Evolutionary conservation across 2,797 vertebrate species (phyloP).

Genomic region (Enteromius unitaeniatus): DNA sequence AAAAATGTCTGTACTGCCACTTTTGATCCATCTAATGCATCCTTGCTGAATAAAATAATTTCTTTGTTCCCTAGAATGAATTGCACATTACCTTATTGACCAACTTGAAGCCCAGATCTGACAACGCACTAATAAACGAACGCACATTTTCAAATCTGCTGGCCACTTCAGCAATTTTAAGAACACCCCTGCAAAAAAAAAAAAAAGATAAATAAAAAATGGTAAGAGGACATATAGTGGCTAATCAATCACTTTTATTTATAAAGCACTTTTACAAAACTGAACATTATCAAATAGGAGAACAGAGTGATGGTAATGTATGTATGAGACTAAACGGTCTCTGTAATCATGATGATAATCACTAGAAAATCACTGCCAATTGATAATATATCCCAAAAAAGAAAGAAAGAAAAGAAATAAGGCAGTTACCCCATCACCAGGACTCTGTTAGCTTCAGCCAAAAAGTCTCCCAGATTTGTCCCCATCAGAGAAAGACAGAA

Average conservation of each 20-base stretch:
- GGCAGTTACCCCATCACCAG: constrained; percentile 81
- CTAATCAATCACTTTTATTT: background rate
- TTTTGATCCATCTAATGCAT: background rate
- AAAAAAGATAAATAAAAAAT: constrained; percentile 6
- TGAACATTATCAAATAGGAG: no score
- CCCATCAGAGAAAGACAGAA: constrained; percentile 98
- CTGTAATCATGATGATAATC: background rate
- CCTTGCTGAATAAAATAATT: background rate
- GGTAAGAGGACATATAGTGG: background rate
- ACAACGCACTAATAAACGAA: constrained; percentile 78
- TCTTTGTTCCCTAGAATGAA: background rate
- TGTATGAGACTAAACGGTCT: no score
- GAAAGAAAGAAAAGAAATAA: background rate
- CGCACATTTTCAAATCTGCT: constrained; percentile 87
- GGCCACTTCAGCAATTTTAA: constrained; percentile 92
- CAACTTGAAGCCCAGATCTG: constrained; percentile 86
- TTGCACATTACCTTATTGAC: constrained; percentile 81
- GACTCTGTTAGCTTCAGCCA: constrained; percentile 90
- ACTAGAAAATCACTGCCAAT: background rate
- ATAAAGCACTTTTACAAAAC: no score
- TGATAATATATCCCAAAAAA: background rate
- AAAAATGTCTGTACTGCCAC: background rate
- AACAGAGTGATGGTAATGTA: no score
- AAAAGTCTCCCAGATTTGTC: constrained; percentile 90
- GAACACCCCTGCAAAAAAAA: constrained; percentile 79